phyloP scores from a whole-genome alignment of 92 coral and sea anemone species.

The Paragorgia papillata region DNA sequence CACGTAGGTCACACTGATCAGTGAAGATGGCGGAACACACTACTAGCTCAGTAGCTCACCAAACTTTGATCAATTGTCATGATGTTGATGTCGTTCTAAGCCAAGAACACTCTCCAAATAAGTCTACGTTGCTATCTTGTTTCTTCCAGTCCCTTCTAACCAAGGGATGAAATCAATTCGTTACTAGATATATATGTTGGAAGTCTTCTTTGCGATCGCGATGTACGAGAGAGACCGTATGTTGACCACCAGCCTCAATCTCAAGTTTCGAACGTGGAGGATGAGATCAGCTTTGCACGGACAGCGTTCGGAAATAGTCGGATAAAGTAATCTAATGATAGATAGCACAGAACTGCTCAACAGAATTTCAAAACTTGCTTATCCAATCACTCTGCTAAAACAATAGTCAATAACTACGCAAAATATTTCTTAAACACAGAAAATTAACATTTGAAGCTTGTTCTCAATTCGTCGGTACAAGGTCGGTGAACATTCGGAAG shows the following conservation, averaged over 20 bases:
- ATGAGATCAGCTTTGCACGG: background rate
- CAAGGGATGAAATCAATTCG: background rate
- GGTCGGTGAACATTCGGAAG: background rate
- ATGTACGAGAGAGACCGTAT: background rate
- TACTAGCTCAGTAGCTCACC: background rate
- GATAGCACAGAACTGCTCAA: background rate
- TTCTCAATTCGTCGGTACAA: background rate
- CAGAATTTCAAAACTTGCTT: background rate
- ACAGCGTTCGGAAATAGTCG: background rate
- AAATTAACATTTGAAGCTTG: background rate
- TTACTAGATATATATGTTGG: background rate
- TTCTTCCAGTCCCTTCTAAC: slow-evolving; percentile 8
- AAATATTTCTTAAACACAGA: background rate
- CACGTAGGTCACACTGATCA: background rate
- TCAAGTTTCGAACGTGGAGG: slow-evolving; percentile 4
- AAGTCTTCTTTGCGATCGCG: background rate
- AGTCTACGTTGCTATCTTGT: slow-evolving; percentile 4
- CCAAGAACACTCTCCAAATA: slow-evolving; percentile 12
- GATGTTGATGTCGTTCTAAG: background rate
- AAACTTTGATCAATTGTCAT: no score
- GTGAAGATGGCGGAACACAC: background rate
- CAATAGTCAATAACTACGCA: background rate
- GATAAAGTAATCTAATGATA: background rate
- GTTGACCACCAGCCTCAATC: slow-evolving; percentile 41
- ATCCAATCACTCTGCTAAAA: background rate